Conservation (phyloP, 1,140 invertebrate species). For the Meloidogyne hapla region DNA sequence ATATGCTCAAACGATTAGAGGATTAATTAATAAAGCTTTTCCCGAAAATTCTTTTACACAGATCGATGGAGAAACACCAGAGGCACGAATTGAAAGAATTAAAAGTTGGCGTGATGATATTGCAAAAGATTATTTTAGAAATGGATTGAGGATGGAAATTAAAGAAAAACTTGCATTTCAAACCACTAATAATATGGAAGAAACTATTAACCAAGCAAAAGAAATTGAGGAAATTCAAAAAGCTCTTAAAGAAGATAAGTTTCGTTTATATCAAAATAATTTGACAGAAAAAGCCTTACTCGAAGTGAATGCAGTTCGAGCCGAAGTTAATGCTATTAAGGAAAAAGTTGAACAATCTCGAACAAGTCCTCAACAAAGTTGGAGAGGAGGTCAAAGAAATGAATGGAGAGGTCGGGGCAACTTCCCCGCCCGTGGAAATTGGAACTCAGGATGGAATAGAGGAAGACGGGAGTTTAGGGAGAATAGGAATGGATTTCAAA, state of each 20-base stretch:
- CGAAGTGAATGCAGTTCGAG: conserved; percentile 9
- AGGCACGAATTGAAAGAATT: neutral
- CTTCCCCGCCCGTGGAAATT: too few species aligned
- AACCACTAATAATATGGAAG: neutral
- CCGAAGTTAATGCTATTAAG: conserved; percentile 11
- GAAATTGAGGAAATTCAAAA: conserved; percentile 12
- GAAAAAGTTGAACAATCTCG: neutral
- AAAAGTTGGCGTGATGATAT: neutral
- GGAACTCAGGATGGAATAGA: too few species aligned
- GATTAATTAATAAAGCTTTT: neutral
- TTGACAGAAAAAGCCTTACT: neutral
- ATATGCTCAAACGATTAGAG: conserved; percentile 7
- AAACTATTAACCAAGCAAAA: neutral
- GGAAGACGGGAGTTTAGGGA: too few species aligned
- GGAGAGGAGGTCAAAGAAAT: neutral
- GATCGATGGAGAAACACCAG: neutral
- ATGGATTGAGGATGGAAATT: neutral
- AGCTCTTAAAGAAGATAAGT: neutral
- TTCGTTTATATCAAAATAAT: neutral
- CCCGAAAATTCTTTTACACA: neutral
- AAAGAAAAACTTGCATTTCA: conserved; percentile 2
- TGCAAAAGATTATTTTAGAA: neutral
- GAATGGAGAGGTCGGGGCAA: neutral
- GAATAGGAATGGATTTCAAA: neutral
- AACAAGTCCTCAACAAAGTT: too few species aligned